Evolutionary conservation across 2,797 vertebrate species (phyloP).

Genomic region (Anguilla megastoma): DNA sequence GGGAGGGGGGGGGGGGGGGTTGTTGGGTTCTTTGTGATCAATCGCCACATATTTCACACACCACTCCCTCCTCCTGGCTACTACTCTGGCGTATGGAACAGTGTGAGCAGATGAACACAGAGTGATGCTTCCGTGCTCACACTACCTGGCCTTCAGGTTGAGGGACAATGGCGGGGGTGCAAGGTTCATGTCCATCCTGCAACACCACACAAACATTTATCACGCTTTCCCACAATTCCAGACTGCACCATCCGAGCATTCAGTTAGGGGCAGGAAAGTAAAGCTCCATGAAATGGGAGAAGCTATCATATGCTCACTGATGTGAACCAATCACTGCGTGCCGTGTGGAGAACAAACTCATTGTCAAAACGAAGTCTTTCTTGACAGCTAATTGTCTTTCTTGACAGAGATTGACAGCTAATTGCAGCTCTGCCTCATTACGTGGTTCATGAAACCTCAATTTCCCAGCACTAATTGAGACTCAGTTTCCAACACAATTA

Average conservation of each 20-base stretch:
- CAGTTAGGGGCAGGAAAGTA: background rate
- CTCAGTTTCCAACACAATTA: background rate
- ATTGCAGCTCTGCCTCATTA: background rate
- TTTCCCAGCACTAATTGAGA: background rate
- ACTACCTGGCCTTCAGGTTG: background rate
- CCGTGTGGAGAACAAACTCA: background rate
- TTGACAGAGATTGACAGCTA: conserved; percentile 13
- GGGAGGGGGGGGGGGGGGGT: too few species aligned
- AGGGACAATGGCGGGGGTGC: background rate
- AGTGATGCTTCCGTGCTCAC: background rate
- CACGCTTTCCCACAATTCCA: background rate
- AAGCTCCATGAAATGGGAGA: background rate
- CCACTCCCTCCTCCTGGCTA: background rate
- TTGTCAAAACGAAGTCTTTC: background rate
- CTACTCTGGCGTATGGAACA: background rate
- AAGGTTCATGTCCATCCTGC: background rate
- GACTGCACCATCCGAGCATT: background rate
- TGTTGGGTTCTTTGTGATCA: background rate
- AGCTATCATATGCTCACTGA: background rate
- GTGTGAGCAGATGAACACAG: background rate
- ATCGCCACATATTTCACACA: background rate
- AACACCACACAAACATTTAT: background rate
- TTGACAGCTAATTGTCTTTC: background rate
- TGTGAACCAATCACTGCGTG: background rate
- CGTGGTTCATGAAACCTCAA: background rate